Evolutionary conservation across 2,888 invertebrate species (phyloP).

Genomic region (Cylloceria caligata): DNA sequence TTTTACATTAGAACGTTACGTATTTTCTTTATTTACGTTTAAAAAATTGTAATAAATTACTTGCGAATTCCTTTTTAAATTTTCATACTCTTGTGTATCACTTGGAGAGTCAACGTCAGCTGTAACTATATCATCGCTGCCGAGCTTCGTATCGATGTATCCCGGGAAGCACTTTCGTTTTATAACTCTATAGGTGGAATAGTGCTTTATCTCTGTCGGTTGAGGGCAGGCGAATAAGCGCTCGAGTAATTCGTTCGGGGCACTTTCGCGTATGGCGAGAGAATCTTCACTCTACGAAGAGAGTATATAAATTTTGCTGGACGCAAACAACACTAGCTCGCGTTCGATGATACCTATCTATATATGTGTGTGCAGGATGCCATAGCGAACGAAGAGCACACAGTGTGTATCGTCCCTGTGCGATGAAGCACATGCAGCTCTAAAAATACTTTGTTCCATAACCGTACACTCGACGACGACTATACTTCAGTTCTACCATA

Average conservation of each 20-base stretch:
- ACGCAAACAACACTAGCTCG: slow-evolving; percentile 49
- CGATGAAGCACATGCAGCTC: slow-evolving; percentile 50
- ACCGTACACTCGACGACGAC: slow-evolving; percentile 54
- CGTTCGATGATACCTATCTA: slow-evolving; percentile 39
- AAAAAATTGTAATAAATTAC: background rate
- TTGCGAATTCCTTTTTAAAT: no score
- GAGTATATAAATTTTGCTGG: slow-evolving; percentile 55
- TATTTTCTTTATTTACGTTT: background rate
- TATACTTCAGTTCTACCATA: slow-evolving; percentile 31
- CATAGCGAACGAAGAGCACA: slow-evolving; percentile 19
- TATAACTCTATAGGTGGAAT: slow-evolving; percentile 28
- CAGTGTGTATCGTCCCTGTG: slow-evolving; percentile 44
- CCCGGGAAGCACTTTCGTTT: slow-evolving; percentile 43
- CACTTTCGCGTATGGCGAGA: slow-evolving; percentile 36
- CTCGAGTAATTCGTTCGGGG: slow-evolving; percentile 33
- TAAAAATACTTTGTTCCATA: slow-evolving; percentile 67
- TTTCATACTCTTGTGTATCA: background rate
- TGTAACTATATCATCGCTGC: slow-evolving; percentile 22
- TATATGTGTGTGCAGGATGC: slow-evolving; percentile 9
- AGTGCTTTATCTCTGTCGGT: slow-evolving; percentile 22
- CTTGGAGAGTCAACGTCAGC: background rate
- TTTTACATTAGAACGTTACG: background rate
- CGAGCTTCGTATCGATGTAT: slow-evolving; percentile 3
- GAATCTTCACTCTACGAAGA: slow-evolving; percentile 8
- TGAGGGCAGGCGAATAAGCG: slow-evolving; percentile 2